Evolutionary conservation across 2,888 invertebrate genomes (phyloP).

Genomic region (Agrotis segetum): DNA sequence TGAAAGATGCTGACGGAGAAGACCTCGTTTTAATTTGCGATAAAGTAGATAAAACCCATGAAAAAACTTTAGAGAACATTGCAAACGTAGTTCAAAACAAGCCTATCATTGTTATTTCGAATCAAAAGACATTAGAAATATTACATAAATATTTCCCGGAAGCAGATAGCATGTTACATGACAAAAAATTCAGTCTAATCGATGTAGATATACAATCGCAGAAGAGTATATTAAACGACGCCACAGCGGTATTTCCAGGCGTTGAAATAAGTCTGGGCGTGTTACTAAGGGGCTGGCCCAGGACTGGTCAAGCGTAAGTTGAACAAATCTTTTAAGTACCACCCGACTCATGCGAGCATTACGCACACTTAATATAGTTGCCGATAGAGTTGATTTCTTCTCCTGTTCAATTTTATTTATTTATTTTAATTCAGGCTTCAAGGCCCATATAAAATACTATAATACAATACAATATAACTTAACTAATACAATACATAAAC

Average conservation of each 20-base stretch:
- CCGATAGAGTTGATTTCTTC: too few species aligned
- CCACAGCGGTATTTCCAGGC: conserved; percentile 8
- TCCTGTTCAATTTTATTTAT: too few species aligned
- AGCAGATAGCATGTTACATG: neutral
- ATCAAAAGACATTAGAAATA: neutral
- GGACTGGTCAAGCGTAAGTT: neutral
- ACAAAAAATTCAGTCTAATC: conserved; percentile 12
- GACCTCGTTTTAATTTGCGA: conserved; percentile 18
- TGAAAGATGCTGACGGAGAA: neutral
- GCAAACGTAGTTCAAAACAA: conserved; percentile 4
- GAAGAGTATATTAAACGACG: neutral
- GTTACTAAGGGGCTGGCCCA: neutral
- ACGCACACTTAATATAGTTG: too few species aligned
- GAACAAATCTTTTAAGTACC: neutral
- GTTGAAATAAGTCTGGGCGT: neutral
- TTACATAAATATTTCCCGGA: conserved; percentile 21
- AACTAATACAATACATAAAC: too few species aligned
- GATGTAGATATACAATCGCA: conserved; percentile 28
- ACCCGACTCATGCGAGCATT: too few species aligned
- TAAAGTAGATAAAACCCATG: neutral
- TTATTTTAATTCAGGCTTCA: too few species aligned
- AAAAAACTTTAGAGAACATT: conserved; percentile 3
- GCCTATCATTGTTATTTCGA: conserved; percentile 14
- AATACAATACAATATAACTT: too few species aligned
- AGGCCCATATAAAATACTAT: too few species aligned